A percentile compares a stretch with the other conserved stretches of the same genome.
Evolutionary conservation across 2,113 vertebrate species (phyloP).

Genomic region (Seriola quinqueradiata): DNA sequence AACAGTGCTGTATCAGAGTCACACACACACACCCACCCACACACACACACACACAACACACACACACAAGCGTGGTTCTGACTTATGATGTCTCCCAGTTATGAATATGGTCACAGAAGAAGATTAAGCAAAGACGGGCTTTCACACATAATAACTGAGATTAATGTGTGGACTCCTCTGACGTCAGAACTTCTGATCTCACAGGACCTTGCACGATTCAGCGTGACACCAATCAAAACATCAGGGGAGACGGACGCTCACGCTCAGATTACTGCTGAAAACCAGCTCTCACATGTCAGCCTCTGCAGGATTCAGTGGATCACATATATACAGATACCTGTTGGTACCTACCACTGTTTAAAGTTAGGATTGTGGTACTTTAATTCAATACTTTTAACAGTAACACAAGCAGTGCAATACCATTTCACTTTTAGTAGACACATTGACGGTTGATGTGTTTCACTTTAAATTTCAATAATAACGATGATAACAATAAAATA

Average conservation of each 20-base stretch:
- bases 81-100: slow-evolving; percentile 33
- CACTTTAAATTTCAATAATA: no score
- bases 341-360: no score
- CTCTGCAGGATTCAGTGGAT: neutral
- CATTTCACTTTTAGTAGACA: neutral
- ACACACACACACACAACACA: neutral
- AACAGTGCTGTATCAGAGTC: neutral
- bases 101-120: slow-evolving; percentile 29
- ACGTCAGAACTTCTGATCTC: slow-evolving; percentile 55
- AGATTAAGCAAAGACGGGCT: slow-evolving; percentile 47
- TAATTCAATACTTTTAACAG: no score
- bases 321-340: neutral
- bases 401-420: neutral
- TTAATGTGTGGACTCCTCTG: slow-evolving; percentile 44
- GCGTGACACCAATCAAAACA: slow-evolving; percentile 37
- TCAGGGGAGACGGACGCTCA: slow-evolving; percentile 1
- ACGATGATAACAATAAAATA: no score
- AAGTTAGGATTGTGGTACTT: no score
- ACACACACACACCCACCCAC: neutral
- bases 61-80: neutral
- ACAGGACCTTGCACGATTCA: slow-evolving; percentile 31
- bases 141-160: slow-evolving; percentile 53
- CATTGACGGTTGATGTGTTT: no score
- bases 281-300: neutral
- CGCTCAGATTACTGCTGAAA: slow-evolving; percentile 13